Evolutionary conservation across 2,113 vertebrate species (phyloP).

Genomic region (Siniperca chuatsi): DNA sequence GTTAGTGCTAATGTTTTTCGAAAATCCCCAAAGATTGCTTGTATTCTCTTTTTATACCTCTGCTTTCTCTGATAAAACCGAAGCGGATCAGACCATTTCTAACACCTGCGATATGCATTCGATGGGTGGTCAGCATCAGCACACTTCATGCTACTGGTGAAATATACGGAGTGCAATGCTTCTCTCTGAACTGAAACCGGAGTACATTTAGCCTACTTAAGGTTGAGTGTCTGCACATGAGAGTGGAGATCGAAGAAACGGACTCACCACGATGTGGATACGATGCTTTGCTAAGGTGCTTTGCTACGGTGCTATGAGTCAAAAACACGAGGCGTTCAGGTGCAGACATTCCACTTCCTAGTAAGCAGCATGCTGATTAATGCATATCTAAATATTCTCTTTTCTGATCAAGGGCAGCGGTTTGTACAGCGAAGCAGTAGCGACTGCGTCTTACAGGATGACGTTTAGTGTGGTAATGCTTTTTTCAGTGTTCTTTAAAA

Average conservation of each 20-base stretch:
- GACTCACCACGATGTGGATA: slow-evolving; percentile 19
- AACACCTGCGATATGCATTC: slow-evolving; percentile 12
- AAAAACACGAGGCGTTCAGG: slow-evolving; percentile 44
- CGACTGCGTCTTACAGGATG: slow-evolving; percentile 25
- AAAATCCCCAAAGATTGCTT: slow-evolving; percentile 28
- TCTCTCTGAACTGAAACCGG: slow-evolving; percentile 24
- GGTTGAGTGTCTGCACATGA: slow-evolving; percentile 44
- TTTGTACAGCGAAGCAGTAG: slow-evolving; percentile 72
- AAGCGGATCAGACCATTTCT: slow-evolving; percentile 19
- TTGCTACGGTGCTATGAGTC: slow-evolving; percentile 53
- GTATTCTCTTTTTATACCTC: slow-evolving; percentile 3
- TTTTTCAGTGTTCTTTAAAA: slow-evolving; percentile 54
- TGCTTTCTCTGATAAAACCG: slow-evolving; percentile 10
- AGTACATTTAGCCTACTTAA: slow-evolving; percentile 27
- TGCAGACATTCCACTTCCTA: slow-evolving; percentile 66
- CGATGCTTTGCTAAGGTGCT: slow-evolving; percentile 43
- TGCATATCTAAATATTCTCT: slow-evolving; percentile 62
- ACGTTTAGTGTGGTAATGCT: slow-evolving; percentile 20
- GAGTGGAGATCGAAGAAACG: background rate
- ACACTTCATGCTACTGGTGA: slow-evolving; percentile 69
- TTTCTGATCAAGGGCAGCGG: slow-evolving; percentile 46
- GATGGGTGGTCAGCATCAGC: slow-evolving; percentile 47
- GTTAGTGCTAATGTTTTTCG: slow-evolving; percentile 55
- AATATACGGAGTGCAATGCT: slow-evolving; percentile 29
- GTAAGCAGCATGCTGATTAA: slow-evolving; percentile 79